Conservation (phyloP, 2,888 invertebrate species). For the Cataglyphis rosenhaueri region DNA sequence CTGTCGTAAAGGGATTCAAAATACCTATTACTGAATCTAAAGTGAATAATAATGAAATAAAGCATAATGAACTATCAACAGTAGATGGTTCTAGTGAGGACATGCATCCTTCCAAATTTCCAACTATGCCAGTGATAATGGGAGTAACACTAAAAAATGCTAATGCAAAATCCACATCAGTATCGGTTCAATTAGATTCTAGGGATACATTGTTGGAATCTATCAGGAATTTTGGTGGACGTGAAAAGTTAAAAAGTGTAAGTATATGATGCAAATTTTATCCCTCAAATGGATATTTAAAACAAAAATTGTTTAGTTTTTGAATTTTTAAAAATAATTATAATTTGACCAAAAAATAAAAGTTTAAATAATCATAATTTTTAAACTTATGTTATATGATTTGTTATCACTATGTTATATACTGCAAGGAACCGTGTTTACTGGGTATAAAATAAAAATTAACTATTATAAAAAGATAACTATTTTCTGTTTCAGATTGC, state of each 20-base stretch:
- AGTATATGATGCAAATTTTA: slow-evolving; percentile 58
- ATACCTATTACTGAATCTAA: slow-evolving; percentile 45
- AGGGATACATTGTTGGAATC: slow-evolving; percentile 90
- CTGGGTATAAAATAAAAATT: background rate
- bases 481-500: slow-evolving; percentile 55
- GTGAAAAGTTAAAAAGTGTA: slow-evolving; percentile 79
- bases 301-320: background rate
- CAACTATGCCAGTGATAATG: slow-evolving; percentile 83
- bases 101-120: slow-evolving; percentile 73
- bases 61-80: slow-evolving; percentile 43
- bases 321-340: background rate
- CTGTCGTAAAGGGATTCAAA: slow-evolving; percentile 78
- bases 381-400: too few relatives aligned
- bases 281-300: background rate
- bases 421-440: background rate
- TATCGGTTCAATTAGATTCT: slow-evolving; percentile 86
- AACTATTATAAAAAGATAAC: background rate
- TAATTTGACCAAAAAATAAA: too few relatives aligned
- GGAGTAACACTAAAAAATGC: slow-evolving; percentile 83
- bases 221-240: slow-evolving; percentile 89
- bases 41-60: slow-evolving; percentile 10
- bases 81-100: background rate
- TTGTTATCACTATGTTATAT: too few relatives aligned
- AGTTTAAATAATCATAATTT: too few relatives aligned
- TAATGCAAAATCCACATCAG: slow-evolving; percentile 76